phyloP scores from a whole-genome alignment of 1,140 invertebrate species.

The Pentalonia nigronervosa region DNA sequence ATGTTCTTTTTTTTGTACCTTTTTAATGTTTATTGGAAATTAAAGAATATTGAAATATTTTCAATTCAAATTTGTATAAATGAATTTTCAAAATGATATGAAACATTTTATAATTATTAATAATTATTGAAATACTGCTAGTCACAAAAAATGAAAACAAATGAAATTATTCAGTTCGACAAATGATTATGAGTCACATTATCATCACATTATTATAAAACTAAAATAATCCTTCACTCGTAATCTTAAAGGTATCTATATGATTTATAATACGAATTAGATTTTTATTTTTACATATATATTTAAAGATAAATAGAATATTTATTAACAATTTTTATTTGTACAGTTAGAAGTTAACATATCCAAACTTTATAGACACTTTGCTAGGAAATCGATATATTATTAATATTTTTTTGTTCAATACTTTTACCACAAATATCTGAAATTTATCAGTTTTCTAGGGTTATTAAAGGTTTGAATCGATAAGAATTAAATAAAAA shows the following conservation, averaged over 20 bases:
- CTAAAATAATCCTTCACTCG: background rate
- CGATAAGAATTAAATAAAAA: background rate
- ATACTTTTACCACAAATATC: background rate
- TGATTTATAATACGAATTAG: background rate
- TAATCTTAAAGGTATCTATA: background rate
- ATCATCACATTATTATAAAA: background rate
- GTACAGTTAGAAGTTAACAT: background rate
- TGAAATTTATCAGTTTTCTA: background rate
- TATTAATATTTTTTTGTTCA: background rate
- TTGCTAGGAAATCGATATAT: background rate
- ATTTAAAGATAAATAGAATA: background rate
- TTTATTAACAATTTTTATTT: background rate
- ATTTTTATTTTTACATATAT: background rate
- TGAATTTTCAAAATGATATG: no score
- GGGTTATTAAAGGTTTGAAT: slow-evolving; percentile 7
- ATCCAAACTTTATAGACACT: background rate
- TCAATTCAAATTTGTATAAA: no score
- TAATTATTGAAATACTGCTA: no score
- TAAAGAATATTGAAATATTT: no score
- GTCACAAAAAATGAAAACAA: no score
- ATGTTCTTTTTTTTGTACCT: background rate
- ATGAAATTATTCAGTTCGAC: no score
- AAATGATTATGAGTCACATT: background rate
- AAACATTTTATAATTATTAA: no score
- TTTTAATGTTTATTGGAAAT: background rate